phyloP scores from a whole-genome alignment of 2,113 vertebrate species.

The Phrynosoma blainvillii region DNA sequence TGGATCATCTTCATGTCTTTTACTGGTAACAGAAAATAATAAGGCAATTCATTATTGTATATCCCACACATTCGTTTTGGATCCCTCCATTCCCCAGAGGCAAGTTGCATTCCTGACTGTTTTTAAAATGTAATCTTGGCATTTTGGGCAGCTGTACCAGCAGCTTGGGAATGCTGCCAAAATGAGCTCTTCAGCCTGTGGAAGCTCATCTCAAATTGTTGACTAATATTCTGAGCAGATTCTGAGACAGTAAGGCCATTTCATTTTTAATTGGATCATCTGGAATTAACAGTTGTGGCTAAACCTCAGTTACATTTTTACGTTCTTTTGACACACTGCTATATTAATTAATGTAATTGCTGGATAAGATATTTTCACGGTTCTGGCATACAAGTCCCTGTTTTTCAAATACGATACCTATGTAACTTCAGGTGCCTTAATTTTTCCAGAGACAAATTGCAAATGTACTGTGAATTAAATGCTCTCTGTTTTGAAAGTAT shows the following conservation, averaged over 20 bases:
- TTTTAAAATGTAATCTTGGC: constrained; percentile 4
- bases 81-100: background rate
- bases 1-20: background rate
- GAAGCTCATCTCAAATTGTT: constrained; percentile 2
- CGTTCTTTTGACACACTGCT: background rate
- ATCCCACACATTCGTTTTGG: background rate
- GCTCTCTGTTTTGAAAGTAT: background rate
- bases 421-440: background rate
- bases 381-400: background rate
- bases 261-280: constrained; percentile 34
- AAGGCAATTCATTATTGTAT: background rate
- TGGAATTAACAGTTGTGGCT: constrained; percentile 24
- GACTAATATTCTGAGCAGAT: constrained; percentile 4
- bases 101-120: constrained; percentile 7
- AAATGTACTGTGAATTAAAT: background rate
- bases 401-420: background rate
- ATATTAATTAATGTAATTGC: constrained; percentile 12
- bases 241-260: constrained; percentile 16
- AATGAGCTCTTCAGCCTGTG: constrained; percentile 17
- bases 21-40: background rate
- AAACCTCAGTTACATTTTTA: background rate
- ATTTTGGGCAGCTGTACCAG: constrained; percentile 1
- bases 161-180: constrained; percentile 1
- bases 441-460: background rate
- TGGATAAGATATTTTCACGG: background rate